A percentile compares a stretch with the other conserved stretches of the same genome.
phyloP scores from a whole-genome alignment of 2,113 vertebrate species.

The Anolis carolinensis region DNA sequence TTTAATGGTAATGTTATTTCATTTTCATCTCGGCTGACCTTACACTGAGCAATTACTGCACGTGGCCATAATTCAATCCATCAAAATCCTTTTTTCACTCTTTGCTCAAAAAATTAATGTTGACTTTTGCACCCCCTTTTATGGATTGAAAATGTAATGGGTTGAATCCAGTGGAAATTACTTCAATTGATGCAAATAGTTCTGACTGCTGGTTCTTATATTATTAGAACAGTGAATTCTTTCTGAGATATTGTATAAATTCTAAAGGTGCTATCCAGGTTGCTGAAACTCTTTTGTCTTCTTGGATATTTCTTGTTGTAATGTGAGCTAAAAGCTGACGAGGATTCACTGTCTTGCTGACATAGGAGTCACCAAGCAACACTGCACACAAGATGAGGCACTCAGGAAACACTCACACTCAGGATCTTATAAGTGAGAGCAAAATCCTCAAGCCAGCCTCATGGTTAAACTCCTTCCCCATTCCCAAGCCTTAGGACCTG shows the following conservation, averaged over 20 bases:
- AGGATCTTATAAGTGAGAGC: not conserved
- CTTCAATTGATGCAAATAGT: not conserved
- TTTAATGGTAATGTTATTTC: constrained; percentile 19
- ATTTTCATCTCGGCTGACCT: not conserved
- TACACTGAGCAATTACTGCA: not conserved
- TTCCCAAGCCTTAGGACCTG: too few species aligned
- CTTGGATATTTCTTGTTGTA: too few species aligned
- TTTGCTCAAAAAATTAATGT: not conserved
- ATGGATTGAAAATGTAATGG: not conserved
- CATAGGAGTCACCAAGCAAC: not conserved
- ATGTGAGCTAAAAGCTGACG: too few species aligned
- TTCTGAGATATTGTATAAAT: too few species aligned
- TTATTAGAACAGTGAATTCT: too few species aligned
- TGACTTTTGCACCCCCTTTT: not conserved
- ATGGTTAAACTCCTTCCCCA: too few species aligned
- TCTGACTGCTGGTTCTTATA: too few species aligned
- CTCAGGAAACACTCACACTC: too few species aligned
- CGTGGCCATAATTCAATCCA: constrained; percentile 4
- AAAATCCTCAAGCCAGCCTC: too few species aligned
- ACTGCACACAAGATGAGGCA: not conserved
- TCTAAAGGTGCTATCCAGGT: too few species aligned
- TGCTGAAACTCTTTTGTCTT: too few species aligned
- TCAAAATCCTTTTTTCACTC: not conserved
- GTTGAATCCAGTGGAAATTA: not conserved
- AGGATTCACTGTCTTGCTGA: too few species aligned